Evolutionary conservation across 2,888 invertebrate species (phyloP).

Genomic region (Pheosia tremula): DNA sequence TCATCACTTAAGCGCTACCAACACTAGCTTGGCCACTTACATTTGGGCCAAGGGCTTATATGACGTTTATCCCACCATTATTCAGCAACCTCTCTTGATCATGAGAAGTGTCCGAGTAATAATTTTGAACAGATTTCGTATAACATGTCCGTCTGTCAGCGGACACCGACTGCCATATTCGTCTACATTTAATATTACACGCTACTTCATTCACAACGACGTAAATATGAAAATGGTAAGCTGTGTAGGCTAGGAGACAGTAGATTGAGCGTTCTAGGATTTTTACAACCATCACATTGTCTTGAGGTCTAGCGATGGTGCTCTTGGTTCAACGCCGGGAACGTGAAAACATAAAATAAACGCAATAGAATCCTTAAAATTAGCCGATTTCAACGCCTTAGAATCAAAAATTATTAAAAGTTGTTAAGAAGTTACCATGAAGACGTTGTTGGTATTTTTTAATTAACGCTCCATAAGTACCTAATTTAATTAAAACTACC

Average conservation of each 20-base stretch:
- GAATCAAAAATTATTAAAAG: too few species aligned
- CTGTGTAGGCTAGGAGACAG: neutral
- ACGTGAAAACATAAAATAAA: too few species aligned
- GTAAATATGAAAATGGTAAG: neutral
- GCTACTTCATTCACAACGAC: neutral
- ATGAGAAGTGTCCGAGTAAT: neutral
- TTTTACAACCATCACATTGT: too few species aligned
- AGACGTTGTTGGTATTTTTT: too few species aligned
- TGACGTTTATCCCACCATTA: neutral
- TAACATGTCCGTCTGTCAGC: neutral
- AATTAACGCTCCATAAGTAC: too few species aligned
- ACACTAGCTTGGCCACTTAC: neutral
- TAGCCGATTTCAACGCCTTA: too few species aligned
- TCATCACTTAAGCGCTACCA: neutral
- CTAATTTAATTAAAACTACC: too few species aligned
- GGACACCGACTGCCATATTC: neutral
- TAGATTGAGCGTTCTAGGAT: neutral
- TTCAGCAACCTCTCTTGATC: neutral
- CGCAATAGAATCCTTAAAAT: too few species aligned
- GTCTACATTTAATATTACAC: neutral
- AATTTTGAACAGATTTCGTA: neutral
- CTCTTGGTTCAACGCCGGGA: too few species aligned
- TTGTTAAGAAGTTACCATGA: too few species aligned
- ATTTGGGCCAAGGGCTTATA: neutral
- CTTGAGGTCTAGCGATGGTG: too few species aligned